Base-by-base conservation (phyloP, 1,140 invertebrate species). In the Manduca sexta region DNA sequence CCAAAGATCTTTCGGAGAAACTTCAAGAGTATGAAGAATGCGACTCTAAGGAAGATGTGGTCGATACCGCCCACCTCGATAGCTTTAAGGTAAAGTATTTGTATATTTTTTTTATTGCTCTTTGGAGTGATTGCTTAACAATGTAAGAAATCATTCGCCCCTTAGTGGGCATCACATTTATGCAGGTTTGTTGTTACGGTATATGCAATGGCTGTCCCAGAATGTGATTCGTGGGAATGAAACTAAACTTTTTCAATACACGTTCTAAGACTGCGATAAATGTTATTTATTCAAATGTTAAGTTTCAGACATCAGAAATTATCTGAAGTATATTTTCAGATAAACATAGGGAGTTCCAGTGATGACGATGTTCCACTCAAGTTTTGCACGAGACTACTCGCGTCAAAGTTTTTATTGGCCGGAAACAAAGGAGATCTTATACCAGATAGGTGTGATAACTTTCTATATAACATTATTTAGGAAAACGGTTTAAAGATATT, bases 331-430 rank as follows among this genome's bases (percentile, higher is more conserved):
- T 17, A 3, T 74, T 79, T 71, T 45, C 76, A 89, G 73, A 73
- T 89, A 34, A 87, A 91, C 47, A 90, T 95, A 55, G 94, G 94
- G 1, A 81, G 83, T 21, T 88, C 91, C 14, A 78, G 84, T 7
- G 93, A 95, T 65, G 73, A 85, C 6, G 90, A 92, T 59, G 75
- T 92, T 4, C 88, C 93, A 0, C 66, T 97, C 0, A 87, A 92
- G 43, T 95, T 92, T 72, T 94, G 93, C 57, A 88, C 91, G 17
- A 88, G 95, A 53, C 88, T 94, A 39, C 69, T 97, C 1, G 88
- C 89, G 16, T 91, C 92, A 2, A 90, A 91, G 17, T 97, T 95
- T 80, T 81, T 97, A 3, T 80, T 97, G 10, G 86, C 89, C 26
- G 93, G 93, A 13, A 82, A 75, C 49, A 87, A 88, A 38, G 89